These are phyloP conservation scores for Erpetoichthys calabaricus DNA, from an alignment of 2,797 vertebrate species.

Conservation along the genomic window DNA sequence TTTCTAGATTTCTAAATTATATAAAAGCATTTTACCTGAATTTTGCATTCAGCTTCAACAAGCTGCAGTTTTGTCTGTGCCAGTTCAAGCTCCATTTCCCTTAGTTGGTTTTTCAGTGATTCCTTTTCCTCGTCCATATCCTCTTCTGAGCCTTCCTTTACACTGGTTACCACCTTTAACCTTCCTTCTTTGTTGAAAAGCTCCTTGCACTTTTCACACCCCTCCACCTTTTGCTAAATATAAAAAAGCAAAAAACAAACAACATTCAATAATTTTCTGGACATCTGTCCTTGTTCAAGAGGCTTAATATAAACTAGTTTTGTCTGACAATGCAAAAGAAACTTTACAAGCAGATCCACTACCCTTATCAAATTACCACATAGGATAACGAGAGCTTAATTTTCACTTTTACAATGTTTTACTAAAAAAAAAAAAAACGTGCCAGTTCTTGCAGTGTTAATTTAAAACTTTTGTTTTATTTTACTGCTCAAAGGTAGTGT, in stretches of 20 bases:
- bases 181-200: slow-evolving; percentile 89
- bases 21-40: slow-evolving; percentile 60
- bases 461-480: no score
- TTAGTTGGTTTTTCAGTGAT: slow-evolving; percentile 78
- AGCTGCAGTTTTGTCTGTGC: slow-evolving; percentile 95
- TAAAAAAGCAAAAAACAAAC: slow-evolving; percentile 11
- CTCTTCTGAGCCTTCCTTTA: slow-evolving; percentile 55
- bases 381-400: no score
- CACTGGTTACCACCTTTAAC: slow-evolving; percentile 46
- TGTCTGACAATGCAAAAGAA: no score
- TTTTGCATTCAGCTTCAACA: slow-evolving; percentile 96
- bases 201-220: slow-evolving; percentile 83
- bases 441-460: no score
- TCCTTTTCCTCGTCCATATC: slow-evolving; percentile 90
- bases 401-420: no score
- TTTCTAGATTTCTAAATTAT: no score
- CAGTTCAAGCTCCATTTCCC: slow-evolving; percentile 94
- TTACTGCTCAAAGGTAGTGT: no score
- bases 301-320: neutral
- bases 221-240: slow-evolving; percentile 78
- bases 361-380: no score
- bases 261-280: no score
- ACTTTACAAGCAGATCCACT: no score
- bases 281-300: no score
- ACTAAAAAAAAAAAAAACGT: no score